Evolutionary conservation across 2,888 invertebrate genomes (phyloP).

Genomic region (Exocentrus adspersus): DNA sequence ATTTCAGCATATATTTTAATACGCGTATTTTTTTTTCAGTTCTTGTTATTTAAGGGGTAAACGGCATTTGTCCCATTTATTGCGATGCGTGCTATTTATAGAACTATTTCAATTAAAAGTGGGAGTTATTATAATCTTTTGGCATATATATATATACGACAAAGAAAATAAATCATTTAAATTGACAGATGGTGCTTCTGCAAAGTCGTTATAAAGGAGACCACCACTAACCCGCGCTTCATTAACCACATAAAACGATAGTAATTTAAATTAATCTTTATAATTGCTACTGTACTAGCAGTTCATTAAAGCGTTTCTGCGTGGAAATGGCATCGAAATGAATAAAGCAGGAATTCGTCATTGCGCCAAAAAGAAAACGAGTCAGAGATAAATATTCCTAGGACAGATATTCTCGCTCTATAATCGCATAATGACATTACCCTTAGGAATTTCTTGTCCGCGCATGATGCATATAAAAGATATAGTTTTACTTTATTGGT

Average conservation of each 20-base stretch:
- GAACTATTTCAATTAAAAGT: neutral
- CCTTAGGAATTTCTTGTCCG: slow-evolving; percentile 5
- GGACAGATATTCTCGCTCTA: neutral
- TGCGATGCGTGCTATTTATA: neutral
- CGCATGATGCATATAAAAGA: slow-evolving; percentile 6
- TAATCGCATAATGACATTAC: neutral
- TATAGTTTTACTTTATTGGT: slow-evolving; percentile 9
- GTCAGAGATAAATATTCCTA: neutral
- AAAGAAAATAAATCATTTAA: neutral
- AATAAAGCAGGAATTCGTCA: too few relatives aligned
- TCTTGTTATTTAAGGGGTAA: too few relatives aligned
- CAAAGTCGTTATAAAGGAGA: neutral
- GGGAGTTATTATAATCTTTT: neutral
- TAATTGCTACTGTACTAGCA: too few relatives aligned
- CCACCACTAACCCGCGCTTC: neutral
- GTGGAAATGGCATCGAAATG: neutral
- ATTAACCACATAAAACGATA: too few relatives aligned
- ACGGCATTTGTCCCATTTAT: neutral
- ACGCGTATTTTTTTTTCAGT: too few relatives aligned
- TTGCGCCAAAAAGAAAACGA: neutral
- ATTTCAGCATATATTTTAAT: too few relatives aligned
- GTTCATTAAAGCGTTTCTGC: neutral
- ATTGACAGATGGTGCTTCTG: neutral
- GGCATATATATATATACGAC: neutral
- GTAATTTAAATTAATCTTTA: too few relatives aligned